These are phyloP conservation scores for Nymphalis c-album DNA, from an alignment of 2,888 invertebrate genomes.

Conservation along the genomic window DNA sequence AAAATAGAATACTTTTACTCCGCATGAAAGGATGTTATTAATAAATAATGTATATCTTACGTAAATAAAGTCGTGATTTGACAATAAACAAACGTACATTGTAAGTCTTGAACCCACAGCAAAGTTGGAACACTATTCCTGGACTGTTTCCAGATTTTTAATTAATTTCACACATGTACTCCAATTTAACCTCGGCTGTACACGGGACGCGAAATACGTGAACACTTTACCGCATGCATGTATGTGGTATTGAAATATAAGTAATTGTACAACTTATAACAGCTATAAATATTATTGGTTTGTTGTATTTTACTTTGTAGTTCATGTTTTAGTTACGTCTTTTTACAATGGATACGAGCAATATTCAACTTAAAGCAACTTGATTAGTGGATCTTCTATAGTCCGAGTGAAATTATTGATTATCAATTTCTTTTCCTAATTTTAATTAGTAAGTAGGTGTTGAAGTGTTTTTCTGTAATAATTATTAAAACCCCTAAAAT, in stretches of 20 bases:
- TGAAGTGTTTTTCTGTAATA: no score
- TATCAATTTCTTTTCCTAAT: no score
- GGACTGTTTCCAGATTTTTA: constrained; percentile 21
- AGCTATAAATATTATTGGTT: not conserved
- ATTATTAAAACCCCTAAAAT: no score
- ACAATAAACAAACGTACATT: not conserved
- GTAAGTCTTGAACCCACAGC: constrained; percentile 2
- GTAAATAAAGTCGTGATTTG: not conserved
- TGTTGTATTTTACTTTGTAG: not conserved
- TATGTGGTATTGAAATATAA: not conserved
- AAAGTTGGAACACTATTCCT: constrained; percentile 6
- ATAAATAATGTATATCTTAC: not conserved
- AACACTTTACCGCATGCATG: constrained; percentile 2
- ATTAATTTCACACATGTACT: constrained; percentile 17
- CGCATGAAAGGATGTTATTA: not conserved
- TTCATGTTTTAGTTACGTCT: not conserved
- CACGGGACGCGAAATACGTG: constrained; percentile 6
- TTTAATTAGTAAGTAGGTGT: no score
- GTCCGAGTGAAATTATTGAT: no score
- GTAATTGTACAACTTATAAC: not conserved
- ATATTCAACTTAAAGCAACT: not conserved
- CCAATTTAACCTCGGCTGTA: constrained; percentile 10
- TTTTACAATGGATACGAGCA: not conserved
- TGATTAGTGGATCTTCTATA: no score
- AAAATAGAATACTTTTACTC: no score